These are phyloP conservation scores for Tapera naevia DNA, from an alignment of 2,797 vertebrate species.

Conservation along the genomic window DNA sequence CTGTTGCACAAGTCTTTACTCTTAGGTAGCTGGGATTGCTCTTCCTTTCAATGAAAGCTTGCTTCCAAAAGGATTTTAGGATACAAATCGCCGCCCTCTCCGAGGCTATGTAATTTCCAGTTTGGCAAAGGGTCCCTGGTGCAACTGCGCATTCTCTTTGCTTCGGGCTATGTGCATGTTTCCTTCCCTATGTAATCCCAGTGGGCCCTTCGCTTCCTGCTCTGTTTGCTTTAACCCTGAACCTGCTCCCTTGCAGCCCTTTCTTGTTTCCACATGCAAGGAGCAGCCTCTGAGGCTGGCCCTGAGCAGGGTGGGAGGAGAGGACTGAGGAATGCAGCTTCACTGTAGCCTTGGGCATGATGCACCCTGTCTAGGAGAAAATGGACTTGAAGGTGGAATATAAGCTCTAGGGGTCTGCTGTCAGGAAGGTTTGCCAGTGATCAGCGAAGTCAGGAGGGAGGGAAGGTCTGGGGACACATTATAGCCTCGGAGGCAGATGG, in stretches of 20 bases:
- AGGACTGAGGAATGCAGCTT: background rate
- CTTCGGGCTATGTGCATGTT: background rate
- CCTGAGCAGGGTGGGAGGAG: background rate
- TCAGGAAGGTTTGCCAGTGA: background rate
- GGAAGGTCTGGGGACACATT: background rate
- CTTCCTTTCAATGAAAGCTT: background rate
- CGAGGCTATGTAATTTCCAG: background rate
- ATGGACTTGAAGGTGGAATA: background rate
- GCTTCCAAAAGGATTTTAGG: background rate
- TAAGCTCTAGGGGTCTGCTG: background rate
- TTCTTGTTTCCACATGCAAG: rapidly evolving
- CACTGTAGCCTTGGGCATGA: background rate
- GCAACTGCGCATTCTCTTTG: background rate
- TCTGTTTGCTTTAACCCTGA: background rate
- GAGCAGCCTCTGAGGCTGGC: background rate
- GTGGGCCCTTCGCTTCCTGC: conserved; percentile 27
- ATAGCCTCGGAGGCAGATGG: rapidly evolving
- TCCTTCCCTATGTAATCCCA: conserved; percentile 44
- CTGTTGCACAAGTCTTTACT: background rate
- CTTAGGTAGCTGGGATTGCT: rapidly evolving
- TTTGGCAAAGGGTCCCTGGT: background rate
- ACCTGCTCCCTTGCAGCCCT: background rate
- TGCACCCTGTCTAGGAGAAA: background rate
- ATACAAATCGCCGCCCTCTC: background rate
- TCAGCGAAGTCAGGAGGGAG: background rate